Base-by-base conservation (phyloP, 2,888 invertebrate species). In the Macrosoma leucophasiata region DNA sequence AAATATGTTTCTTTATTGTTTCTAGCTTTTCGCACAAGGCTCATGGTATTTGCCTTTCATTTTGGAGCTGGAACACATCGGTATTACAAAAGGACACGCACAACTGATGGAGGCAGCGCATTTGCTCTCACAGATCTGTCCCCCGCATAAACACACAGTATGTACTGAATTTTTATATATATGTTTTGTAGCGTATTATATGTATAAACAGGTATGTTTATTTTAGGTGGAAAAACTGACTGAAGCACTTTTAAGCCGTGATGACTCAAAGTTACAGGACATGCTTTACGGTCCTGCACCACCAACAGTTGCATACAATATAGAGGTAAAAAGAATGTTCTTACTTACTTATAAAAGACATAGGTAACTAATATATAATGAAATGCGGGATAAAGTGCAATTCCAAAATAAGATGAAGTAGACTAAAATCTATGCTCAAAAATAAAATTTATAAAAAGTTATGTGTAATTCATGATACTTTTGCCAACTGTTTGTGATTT, bases 61-160 rank as follows among this genome's bases (percentile, higher is more conserved):
- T 67, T 87, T 94, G 60, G 94, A 95, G 68, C 79, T 97, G 52
- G 94, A 95, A 55, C 95, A 96, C 66, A 78, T 96, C 51, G 97
- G 97, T 24, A 93, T 95, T 59, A 89, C 89, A 32, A 86, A 96
- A 55, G 89, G 90, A 46, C 91, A 94, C 58, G 88, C 91, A 10
- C 90, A 90, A 35, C 79, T 98, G 46, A 88, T 95, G 21, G 97
- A 97, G 61, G 93, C 93, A 22, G 93, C 93, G 1, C 88, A 94
- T 52, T 86, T 90, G 35, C 86, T 96, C 13, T 85, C 95, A 23
- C 91, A 92, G 64, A 85, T 94, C 41, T 91, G 95, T 72, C 95
- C 95, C 29, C 90, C 94, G 24, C 92, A 90, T 61, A 86, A 86
- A 42, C 79, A 82, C 43, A 90, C 90, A 7, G 89, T 90, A 55